Evolutionary conservation across 2,888 invertebrate species (phyloP).

Genomic region (Heliconius sara): DNA sequence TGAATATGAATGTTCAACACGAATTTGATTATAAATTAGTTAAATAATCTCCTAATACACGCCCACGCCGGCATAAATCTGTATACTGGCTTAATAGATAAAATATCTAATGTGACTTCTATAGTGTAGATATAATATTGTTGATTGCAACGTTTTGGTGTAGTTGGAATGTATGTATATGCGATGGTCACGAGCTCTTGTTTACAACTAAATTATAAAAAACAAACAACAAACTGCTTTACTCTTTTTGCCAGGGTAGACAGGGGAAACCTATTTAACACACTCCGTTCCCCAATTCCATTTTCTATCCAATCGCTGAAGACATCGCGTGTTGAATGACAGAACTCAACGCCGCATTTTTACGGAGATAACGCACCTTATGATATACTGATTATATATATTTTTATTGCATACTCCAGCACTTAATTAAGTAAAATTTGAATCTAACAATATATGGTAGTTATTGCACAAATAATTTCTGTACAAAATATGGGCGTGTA

Average conservation of each 20-base stretch:
- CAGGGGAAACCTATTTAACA: too few relatives aligned
- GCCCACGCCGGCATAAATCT: constrained; percentile 40
- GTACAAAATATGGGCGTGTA: constrained; percentile 6
- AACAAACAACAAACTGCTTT: too few relatives aligned
- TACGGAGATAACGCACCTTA: too few relatives aligned
- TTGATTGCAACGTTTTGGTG: neutral
- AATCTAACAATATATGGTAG: neutral
- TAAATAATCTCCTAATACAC: constrained; percentile 43
- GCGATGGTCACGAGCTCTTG: neutral
- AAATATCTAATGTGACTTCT: constrained; percentile 20
- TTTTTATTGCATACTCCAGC: too few relatives aligned
- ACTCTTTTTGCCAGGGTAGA: too few relatives aligned
- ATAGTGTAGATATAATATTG: neutral
- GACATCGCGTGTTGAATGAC: too few relatives aligned
- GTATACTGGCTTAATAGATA: constrained; percentile 27
- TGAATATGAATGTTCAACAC: constrained; percentile 44
- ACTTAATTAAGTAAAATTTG: neutral
- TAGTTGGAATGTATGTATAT: neutral
- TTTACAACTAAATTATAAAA: too few relatives aligned
- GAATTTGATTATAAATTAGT: constrained; percentile 45
- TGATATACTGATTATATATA: too few relatives aligned
- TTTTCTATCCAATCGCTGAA: too few relatives aligned
- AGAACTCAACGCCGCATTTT: too few relatives aligned
- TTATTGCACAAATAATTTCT: neutral
- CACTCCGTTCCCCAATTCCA: too few relatives aligned